Evolutionary conservation across 2,797 vertebrate species (phyloP), one percentile per base, ranked within the genome.

Genomic region (Chrysocyon brachyurus): DNA sequence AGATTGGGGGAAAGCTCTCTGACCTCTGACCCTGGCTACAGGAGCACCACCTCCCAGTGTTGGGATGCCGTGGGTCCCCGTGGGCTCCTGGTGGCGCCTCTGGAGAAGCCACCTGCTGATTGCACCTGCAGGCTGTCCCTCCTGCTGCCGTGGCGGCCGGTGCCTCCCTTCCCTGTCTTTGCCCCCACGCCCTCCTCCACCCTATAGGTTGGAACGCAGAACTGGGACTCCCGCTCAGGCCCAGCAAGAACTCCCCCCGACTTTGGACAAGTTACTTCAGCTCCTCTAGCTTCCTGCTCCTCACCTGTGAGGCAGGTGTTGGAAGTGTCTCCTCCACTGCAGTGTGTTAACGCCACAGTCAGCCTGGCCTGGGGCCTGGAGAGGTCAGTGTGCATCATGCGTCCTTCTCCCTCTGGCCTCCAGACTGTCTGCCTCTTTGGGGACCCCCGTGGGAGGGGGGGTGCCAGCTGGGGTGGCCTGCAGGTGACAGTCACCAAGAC

Each of bases 161-260:
- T 3, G 11, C 22, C 40, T 22, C 6, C 24, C 33, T 31, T 12
- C 15, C 8, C 16, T 0, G 24, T 3, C 26, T 33, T 2, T 1
- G 14, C 63, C 22, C 2, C 15, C 14, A 3, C 2, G 6, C 3
- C 8, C 5, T 26, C 24, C 15, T 1, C 24, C 28, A 33, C 12
- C 79, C 49, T 22, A 21, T 5, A 3, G 5, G 9, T 15, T 8
- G 7, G 54, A 57, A 36, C 52, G 73, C 59, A 16, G 77, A 52
- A 2, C 52, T n/a, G 0, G 56, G 57, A 49, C 5, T 57, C n/a
- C 24, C 0, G 26, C 8, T n/a, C 26, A 10, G 54, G 9, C n/a
- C 40, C 12, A 26, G 5, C 17, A 2, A 3, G 12, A 7, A 33
- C 12, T 1, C 0, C n/a, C 15, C 11, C 56, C 0, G 0, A 24